Percentiles rank a stretch among this genome's conserved stretches.
phyloP scores from a whole-genome alignment of 2,888 invertebrate species.

The Pomacea canaliculata region DNA sequence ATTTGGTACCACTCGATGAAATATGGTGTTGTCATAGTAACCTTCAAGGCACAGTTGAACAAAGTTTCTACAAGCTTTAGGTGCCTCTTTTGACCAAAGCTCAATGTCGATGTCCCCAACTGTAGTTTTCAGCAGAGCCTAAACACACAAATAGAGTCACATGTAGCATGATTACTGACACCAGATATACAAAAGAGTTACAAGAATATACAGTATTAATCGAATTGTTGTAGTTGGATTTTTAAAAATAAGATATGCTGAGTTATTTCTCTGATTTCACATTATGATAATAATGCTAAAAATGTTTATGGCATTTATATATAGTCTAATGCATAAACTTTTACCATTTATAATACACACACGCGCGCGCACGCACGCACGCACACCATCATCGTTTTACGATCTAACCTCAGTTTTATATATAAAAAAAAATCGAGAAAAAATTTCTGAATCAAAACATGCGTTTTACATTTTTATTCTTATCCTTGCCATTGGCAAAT shows the following conservation, averaged over 20 bases:
- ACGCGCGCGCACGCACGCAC: too few species aligned
- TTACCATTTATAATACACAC: too few species aligned
- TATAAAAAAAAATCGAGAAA: too few species aligned
- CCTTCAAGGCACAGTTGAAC: conserved; percentile 96
- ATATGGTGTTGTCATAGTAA: conserved; percentile 88
- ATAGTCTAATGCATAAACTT: too few species aligned
- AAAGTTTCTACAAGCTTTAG: conserved; percentile 93
- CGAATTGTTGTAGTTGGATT: not conserved
- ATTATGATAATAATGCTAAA: too few species aligned
- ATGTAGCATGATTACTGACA: not conserved
- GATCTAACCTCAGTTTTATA: too few species aligned
- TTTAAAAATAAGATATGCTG: not conserved
- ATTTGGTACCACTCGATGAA: conserved; percentile 92
- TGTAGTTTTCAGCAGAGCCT: conserved; percentile 92
- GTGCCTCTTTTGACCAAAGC: conserved; percentile 96
- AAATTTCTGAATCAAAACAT: too few species aligned
- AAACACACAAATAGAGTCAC: conserved; percentile 29
- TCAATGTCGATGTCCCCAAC: conserved; percentile 98
- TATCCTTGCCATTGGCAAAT: too few species aligned
- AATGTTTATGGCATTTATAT: too few species aligned
- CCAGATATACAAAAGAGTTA: not conserved
- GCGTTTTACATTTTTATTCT: too few species aligned
- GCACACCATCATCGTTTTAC: too few species aligned
- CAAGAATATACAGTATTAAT: not conserved
- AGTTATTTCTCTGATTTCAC: too few species aligned